Percentiles rank a stretch among this genome's conserved stretches.
These are phyloP conservation scores for Herminia tarsipennalis DNA, from an alignment of 2,888 invertebrate species.

Conservation along the genomic window DNA sequence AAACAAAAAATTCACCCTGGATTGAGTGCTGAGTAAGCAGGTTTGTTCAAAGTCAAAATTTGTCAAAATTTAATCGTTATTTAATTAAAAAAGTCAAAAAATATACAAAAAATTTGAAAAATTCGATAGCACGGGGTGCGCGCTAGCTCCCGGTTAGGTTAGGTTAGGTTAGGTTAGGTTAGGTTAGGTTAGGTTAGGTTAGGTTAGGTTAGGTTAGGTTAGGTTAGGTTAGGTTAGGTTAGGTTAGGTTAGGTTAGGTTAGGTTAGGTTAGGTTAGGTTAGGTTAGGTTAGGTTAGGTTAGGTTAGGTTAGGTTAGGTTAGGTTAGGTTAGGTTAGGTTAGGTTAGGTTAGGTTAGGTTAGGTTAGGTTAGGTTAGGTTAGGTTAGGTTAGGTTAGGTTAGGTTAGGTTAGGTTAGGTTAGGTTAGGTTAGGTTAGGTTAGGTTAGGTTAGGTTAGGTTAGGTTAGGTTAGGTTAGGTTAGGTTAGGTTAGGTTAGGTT, in stretches of 20 bases:
- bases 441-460: slow-evolving; percentile 16
- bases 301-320: slow-evolving; percentile 7
- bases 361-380: slow-evolving; percentile 26
- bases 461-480: slow-evolving; percentile 10
- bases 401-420: slow-evolving; percentile 17
- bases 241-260: slow-evolving; percentile 7
- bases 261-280: slow-evolving; percentile 12
- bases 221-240: slow-evolving; percentile 10
- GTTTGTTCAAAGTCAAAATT: no score
- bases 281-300: slow-evolving; percentile 13
- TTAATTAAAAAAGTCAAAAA: no score
- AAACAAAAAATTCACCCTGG: no score
- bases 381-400: slow-evolving; percentile 21
- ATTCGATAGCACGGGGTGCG: no score
- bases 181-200: slow-evolving; percentile 6
- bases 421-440: slow-evolving; percentile 20
- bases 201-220: slow-evolving; percentile 12
- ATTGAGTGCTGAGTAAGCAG: no score
- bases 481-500: slow-evolving; percentile 17
- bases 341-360: slow-evolving; percentile 27
- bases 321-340: slow-evolving; percentile 18
- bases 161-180: slow-evolving; percentile 16
- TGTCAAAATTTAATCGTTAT: no score
- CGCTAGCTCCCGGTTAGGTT: slow-evolving; percentile 11
- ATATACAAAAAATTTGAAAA: no score